Base-by-base conservation (phyloP, 2,888 invertebrate genomes). In the Fragum sueziense region DNA sequence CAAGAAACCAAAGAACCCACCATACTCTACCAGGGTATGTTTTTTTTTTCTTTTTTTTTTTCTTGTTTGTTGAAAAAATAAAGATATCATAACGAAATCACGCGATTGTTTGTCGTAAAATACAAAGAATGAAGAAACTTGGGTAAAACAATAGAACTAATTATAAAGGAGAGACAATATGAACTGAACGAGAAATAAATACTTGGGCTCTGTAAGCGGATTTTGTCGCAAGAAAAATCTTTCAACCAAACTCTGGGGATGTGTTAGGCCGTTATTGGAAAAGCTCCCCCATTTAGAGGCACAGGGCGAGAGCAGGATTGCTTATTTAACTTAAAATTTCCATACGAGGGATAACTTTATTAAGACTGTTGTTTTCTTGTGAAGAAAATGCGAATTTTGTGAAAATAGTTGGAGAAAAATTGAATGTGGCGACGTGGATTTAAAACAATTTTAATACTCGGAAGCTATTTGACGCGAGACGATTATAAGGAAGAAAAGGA, bases 101-200 rank as follows among this genome's bases (percentile, higher is more conserved):
- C n/a, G n/a, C n/a, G n/a, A n/a, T n/a, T n/a, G n/a, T n/a, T n/a
- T n/a, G n/a, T n/a, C n/a, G n/a, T 14, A 41, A 41, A 11, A 41
- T 17, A 9, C 41, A 41, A 41, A 41, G 11, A 41, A 17, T 9
- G 17, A 41, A 41, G 17, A 9, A 14, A 37, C 37, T 37, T 37
- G 37, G 37, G 37, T 14, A 37, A 37, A 37, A 37, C 37, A 37
- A 37, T 37, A 37, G 37, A 37, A 37, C 37, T 14, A 61, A 61
- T 61, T 62, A 31, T 22, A 25, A 22, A 22, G 6, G 62, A 62
- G 34, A 62, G 34, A 17, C 6, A 37, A 37, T 62, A 33, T 9
- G 62, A 37, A 62, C 31, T 62, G 37, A 62, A 37, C 31, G 62
- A 34, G 62, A 34, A 62, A 33, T 62, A 62, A 62, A 62, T 62